Percentiles rank a stretch among this genome's conserved stretches.
Conservation (phyloP, 2,888 invertebrate genomes). For the Phragmatobia fuliginosa region DNA sequence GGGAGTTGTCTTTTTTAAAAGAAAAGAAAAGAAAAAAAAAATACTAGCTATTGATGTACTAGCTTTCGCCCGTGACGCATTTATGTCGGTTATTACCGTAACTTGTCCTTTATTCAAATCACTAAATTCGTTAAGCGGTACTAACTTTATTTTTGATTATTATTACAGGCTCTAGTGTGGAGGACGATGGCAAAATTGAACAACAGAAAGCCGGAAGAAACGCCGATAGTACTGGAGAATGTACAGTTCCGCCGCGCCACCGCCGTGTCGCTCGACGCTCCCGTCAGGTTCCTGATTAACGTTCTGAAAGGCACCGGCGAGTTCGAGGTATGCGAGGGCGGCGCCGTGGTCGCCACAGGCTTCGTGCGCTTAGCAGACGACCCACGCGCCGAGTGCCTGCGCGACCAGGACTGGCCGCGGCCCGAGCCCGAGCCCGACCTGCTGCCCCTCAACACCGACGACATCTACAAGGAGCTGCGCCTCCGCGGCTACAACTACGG, state of each 20-base stretch:
- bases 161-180: constrained; percentile 91
- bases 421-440: constrained; percentile 60
- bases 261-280: constrained; percentile 94
- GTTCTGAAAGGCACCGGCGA: constrained; percentile 93
- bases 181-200: constrained; percentile 93
- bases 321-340: constrained; percentile 96
- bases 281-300: constrained; percentile 93
- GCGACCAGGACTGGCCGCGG: constrained; percentile 66
- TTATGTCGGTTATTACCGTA: no score
- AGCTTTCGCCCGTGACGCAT: no score
- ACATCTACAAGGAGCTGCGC: constrained; percentile 94
- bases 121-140: no score
- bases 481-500: constrained; percentile 95
- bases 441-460: constrained; percentile 87
- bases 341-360: constrained; percentile 93
- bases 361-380: constrained; percentile 89
- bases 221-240: constrained; percentile 95
- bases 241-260: constrained; percentile 97
- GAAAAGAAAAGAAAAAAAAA: no score
- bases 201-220: constrained; percentile 90
- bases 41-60: no score
- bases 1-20: no score
- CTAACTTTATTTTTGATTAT: neutral
- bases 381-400: constrained; percentile 88
- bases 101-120: no score